These are phyloP conservation scores for Eristalis intricaria DNA, from an alignment of 2,888 invertebrate species.

Conservation along the genomic window DNA sequence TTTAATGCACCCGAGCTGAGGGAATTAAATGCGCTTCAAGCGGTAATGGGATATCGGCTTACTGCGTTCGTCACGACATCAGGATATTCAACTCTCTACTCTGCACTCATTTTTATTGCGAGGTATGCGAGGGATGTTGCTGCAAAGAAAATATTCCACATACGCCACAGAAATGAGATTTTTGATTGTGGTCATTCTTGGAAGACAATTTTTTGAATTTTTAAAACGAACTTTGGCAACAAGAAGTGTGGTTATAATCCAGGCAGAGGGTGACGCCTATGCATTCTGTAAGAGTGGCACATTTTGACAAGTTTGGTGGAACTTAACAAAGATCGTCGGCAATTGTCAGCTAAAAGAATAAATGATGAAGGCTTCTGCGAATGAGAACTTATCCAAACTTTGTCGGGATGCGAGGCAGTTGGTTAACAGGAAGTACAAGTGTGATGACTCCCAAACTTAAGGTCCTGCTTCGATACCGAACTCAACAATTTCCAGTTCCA, in stretches of 20 bases:
- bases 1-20: not conserved
- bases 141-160: not conserved
- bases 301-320: too few species aligned
- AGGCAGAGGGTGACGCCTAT: too few species aligned
- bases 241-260: not conserved
- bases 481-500: too few species aligned
- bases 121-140: not conserved
- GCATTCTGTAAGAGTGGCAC: too few species aligned
- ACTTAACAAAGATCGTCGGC: too few species aligned
- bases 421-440: too few species aligned
- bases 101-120: not conserved
- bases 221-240: not conserved
- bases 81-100: not conserved
- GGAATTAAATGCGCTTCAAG: not conserved
- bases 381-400: too few species aligned
- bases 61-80: not conserved
- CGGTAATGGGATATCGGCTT: not conserved
- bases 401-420: too few species aligned
- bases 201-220: not conserved
- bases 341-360: too few species aligned
- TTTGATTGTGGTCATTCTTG: not conserved
- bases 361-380: too few species aligned
- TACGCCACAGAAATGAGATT: not conserved
- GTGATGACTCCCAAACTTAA: too few species aligned
- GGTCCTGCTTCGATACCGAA: too few species aligned